These are phyloP conservation scores for Thera obeliscata DNA, from an alignment of 2,888 invertebrate genomes.

Conservation along the genomic window DNA sequence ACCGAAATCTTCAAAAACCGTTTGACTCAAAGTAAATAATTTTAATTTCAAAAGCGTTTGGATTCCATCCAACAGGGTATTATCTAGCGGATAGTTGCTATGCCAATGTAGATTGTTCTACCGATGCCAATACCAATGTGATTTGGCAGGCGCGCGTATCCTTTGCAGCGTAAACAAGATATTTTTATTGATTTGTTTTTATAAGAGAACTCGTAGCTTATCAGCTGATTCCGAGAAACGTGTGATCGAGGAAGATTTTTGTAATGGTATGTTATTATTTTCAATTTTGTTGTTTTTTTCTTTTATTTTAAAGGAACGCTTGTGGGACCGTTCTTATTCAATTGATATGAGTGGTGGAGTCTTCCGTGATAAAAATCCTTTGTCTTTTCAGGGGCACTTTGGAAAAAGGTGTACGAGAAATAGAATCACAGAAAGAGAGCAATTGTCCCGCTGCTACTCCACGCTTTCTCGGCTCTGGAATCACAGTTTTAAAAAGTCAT, in stretches of 20 bases:
- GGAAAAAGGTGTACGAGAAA: not conserved
- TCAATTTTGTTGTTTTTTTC: constrained; percentile 24
- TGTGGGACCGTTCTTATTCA: not conserved
- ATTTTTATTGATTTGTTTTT: constrained; percentile 51
- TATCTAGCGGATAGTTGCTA: constrained; percentile 41
- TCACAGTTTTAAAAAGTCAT: constrained; percentile 29
- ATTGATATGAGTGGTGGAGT: not conserved
- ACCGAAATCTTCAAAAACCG: not conserved
- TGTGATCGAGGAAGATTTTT: constrained; percentile 23
- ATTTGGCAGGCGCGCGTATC: constrained; percentile 56
- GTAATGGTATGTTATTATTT: constrained; percentile 38
- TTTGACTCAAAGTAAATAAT: constrained; percentile 22
- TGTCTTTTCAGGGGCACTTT: constrained; percentile 18
- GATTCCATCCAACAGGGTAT: constrained; percentile 37
- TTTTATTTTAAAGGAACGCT: not conserved
- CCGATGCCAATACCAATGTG: constrained; percentile 57
- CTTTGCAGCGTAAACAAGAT: constrained; percentile 58
- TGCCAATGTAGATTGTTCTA: constrained; percentile 38
- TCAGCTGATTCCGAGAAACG: constrained; percentile 31
- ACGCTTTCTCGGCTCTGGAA: constrained; percentile 15
- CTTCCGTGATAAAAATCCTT: not conserved
- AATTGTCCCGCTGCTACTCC: constrained; percentile 19
- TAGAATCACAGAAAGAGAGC: constrained; percentile 15
- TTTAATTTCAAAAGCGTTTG: constrained; percentile 36
- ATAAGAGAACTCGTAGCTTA: constrained; percentile 29